Evolutionary conservation across 2,113 vertebrate species (phyloP), one percentile per base, ranked within the genome.

Genomic region (Oreochromis niloticus): DNA sequence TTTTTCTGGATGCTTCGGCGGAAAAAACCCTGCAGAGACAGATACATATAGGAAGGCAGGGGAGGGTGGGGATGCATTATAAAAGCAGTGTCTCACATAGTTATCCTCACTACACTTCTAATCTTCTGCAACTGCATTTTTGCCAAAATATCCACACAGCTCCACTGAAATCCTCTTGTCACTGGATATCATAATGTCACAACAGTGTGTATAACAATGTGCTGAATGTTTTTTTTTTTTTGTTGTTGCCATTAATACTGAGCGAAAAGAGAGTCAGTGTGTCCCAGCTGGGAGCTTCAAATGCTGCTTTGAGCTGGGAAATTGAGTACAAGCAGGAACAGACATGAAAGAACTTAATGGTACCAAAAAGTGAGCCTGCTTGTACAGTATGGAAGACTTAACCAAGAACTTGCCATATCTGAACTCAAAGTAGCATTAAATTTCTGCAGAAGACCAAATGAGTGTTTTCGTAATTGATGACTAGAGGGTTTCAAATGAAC

Each of bases 1-100:
- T 99, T 99, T 97, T 99, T 99, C 97, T 99, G 98, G 97, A 99
- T 99, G 95, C 98, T 99, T 90, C 98, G 96, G 55, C 98, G 97
- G 96, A 99, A 99, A 94, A 99, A 99, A 32, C 98, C 98, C 98
- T 99, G 96, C 50, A 82, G 88, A 90, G 80, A 89, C 85, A 90
- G 48, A 93, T 13, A 86, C 17, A 84, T 19, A 82, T 12, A 50
- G 71, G 24, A 75, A 75, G 71, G 19, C 13, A 22, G 32, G 19
- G 54, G 46, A 75, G 7, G 41, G n/a, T 27, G 27, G n/a, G 9
- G 71, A 56, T 50, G 22, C 11, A 16, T 30, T 30, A 82, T 85
- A 59, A 88, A 86, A 83, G 57, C 73, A 50, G 19, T 6, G 24
- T 82, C 57, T 73, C 39, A 46, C 30, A 5, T 66, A 5, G 17